Evolutionary conservation across 2,797 vertebrate species (phyloP).

Genomic region (Taeniopygia guttata): DNA sequence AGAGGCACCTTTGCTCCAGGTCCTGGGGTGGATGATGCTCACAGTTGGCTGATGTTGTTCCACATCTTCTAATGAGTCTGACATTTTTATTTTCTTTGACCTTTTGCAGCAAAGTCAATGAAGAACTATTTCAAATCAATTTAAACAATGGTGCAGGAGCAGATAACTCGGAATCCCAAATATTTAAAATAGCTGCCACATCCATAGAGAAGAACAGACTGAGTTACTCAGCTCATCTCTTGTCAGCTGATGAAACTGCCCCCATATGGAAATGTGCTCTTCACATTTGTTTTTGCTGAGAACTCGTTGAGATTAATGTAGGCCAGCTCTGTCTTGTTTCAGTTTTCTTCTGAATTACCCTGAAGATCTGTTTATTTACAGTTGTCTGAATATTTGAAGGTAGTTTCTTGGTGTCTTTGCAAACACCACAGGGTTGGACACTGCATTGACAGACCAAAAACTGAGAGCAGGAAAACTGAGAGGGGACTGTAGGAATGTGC

Average conservation of each 20-base stretch:
- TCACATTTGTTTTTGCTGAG: not conserved
- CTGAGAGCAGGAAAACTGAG: not conserved
- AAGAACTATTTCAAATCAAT: conserved; percentile 27
- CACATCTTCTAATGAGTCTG: not conserved
- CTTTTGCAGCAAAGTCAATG: conserved; percentile 49
- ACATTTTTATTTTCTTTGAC: not conserved
- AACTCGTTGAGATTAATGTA: conserved; percentile 6
- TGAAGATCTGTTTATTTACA: conserved; percentile 20
- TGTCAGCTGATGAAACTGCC: conserved; percentile 10
- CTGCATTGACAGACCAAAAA: not conserved
- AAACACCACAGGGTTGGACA: not conserved
- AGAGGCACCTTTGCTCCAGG: not conserved
- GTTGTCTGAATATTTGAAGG: not conserved
- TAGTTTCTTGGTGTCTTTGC: not conserved
- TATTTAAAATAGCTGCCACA: conserved; percentile 35
- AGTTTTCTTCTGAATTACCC: not conserved
- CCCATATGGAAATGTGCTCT: conserved; percentile 35
- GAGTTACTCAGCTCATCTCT: conserved; percentile 21
- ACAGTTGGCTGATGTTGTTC: not conserved
- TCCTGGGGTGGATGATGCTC: not conserved
- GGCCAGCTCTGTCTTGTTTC: not conserved
- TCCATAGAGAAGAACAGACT: not conserved
- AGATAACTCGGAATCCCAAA: conserved; percentile 46
- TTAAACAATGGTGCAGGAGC: conserved; percentile 46
- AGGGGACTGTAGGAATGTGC: not conserved